Conservation (phyloP, 2,113 vertebrate species). For the Lepus americanus region DNA sequence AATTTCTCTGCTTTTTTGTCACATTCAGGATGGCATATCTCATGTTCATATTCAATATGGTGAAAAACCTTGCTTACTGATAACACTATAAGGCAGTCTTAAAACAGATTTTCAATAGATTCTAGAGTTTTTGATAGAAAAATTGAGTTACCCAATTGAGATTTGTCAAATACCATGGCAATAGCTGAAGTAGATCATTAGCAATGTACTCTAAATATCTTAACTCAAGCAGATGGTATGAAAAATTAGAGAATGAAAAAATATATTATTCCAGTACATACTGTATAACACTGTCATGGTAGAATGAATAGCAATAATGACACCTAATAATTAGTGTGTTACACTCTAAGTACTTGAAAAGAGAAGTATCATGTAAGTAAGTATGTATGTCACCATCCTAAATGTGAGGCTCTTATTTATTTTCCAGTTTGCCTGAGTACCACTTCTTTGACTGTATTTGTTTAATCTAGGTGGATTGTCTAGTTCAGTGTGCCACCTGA, state of each 20-base stretch:
- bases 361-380: not conserved
- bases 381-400: not conserved
- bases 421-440: not conserved
- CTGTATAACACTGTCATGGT: not conserved
- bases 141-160: slow-evolving; percentile 24
- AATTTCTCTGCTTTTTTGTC: not conserved
- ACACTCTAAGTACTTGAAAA: slow-evolving; percentile 1
- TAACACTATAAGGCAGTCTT: not conserved
- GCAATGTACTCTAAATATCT: slow-evolving; percentile 20
- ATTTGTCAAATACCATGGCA: not conserved
- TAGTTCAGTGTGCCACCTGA: not conserved
- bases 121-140: not conserved
- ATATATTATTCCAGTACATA: not conserved
- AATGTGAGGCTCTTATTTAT: not conserved
- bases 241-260: slow-evolving; percentile 16
- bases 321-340: slow-evolving; percentile 36
- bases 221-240: slow-evolving; percentile 10
- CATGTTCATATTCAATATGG: not conserved
- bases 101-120: not conserved
- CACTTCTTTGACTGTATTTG: not conserved
- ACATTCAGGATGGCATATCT: not conserved
- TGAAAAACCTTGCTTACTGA: not conserved
- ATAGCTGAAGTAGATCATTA: not conserved
- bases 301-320: slow-evolving; percentile 44
- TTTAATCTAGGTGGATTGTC: not conserved